phyloP scores from a whole-genome alignment of 2,113 vertebrate species.

The Montifringilla adamsi region DNA sequence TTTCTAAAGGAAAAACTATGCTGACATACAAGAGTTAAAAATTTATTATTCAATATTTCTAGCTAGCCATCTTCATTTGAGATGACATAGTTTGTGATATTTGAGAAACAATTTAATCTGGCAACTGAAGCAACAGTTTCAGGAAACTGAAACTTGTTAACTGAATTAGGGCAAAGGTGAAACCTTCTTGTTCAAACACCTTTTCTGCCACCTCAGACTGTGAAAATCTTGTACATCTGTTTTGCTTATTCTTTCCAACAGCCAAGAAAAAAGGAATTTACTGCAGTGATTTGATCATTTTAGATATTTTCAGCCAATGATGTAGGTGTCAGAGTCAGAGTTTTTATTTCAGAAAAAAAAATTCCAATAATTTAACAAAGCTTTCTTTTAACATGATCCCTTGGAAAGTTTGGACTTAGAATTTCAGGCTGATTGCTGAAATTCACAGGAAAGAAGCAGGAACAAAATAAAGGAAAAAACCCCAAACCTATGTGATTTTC shows the following conservation, averaged over 20 bases:
- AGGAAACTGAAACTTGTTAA: not conserved
- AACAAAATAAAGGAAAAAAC: not conserved
- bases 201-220: not conserved
- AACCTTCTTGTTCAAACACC: not conserved
- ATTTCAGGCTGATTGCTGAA: not conserved
- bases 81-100: not conserved
- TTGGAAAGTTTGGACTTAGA: not conserved
- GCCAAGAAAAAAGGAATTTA: not conserved
- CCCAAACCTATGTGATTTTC: not conserved
- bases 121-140: not conserved
- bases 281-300: not conserved
- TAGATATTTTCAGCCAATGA: not conserved
- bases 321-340: not conserved
- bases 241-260: not conserved
- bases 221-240: not conserved
- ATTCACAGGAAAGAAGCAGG: not conserved
- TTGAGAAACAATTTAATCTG: not conserved
- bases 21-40: not conserved
- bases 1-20: not conserved
- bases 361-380: not conserved
- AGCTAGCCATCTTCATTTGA: not conserved
- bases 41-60: not conserved
- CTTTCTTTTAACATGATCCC: not conserved
- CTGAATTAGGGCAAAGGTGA: not conserved
- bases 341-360: not conserved